Evolutionary conservation across 2,888 invertebrate species (phyloP).

Genomic region (Dicyrtomina minuta): DNA sequence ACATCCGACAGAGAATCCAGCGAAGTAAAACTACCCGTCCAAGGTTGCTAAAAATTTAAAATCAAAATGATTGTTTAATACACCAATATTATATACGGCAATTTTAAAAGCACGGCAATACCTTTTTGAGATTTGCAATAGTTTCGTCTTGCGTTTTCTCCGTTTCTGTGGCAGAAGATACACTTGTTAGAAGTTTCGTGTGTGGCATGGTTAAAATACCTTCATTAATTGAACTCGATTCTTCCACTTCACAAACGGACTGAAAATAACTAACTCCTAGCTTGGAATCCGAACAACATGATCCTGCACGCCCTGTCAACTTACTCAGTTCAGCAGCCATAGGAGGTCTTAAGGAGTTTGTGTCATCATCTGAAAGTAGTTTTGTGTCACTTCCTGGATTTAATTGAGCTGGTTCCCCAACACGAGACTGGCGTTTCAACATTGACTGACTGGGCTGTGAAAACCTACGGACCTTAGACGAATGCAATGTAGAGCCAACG

Average conservation of each 20-base stretch:
- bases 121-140: slow-evolving; percentile 23
- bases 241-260: slow-evolving; percentile 38
- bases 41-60: slow-evolving; percentile 23
- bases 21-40: slow-evolving; percentile 50
- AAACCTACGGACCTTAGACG: slow-evolving; percentile 38
- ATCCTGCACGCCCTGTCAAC: slow-evolving; percentile 63
- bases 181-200: not conserved
- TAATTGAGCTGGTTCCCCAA: slow-evolving; percentile 56
- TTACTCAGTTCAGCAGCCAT: slow-evolving; percentile 26
- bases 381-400: slow-evolving; percentile 74
- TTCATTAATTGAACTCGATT: slow-evolving; percentile 21
- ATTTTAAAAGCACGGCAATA: not conserved
- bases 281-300: slow-evolving; percentile 82
- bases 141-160: slow-evolving; percentile 28
- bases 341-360: slow-evolving; percentile 54
- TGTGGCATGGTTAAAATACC: slow-evolving; percentile 1
- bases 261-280: slow-evolving; percentile 73
- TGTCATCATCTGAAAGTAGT: slow-evolving; percentile 63
- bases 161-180: not conserved
- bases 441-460: slow-evolving; percentile 38
- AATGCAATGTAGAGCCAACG: slow-evolving; percentile 39
- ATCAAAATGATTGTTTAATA: not conserved
- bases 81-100: not conserved
- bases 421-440: slow-evolving; percentile 39
- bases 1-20: slow-evolving; percentile 53